Evolutionary conservation across 2,888 invertebrate species (phyloP).

Genomic region (Caenorhabditis japonica): DNA sequence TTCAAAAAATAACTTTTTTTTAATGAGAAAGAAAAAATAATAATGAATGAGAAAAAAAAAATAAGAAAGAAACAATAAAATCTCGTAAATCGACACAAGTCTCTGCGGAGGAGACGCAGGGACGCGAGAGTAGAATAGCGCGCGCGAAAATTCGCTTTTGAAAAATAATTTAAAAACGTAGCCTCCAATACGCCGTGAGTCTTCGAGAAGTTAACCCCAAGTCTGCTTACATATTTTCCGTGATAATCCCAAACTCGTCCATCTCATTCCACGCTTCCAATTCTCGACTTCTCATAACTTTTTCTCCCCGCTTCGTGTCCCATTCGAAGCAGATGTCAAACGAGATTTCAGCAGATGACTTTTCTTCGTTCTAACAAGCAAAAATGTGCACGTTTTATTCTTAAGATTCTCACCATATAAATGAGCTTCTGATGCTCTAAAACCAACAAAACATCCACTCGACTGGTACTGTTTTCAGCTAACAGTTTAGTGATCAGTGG

Average conservation of each 20-base stretch:
- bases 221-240: conserved; percentile 40
- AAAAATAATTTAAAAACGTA: no score
- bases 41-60: no score
- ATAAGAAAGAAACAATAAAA: no score
- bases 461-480: conserved; percentile 22
- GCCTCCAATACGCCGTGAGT: no score
- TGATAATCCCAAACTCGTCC: conserved; percentile 35
- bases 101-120: no score
- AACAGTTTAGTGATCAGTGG: no score
- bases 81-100: no score
- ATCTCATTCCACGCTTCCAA: conserved; percentile 27
- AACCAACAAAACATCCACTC: conserved; percentile 38
- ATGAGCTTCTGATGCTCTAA: conserved; percentile 38
- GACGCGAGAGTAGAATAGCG: no score
- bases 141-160: no score
- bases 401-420: conserved; percentile 10
- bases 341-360: conserved; percentile 20
- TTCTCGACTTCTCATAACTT: conserved; percentile 9
- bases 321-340: conserved; percentile 45
- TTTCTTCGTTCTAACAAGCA: conserved; percentile 28
- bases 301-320: conserved; percentile 8
- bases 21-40: no score
- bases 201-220: no score
- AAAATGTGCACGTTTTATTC: not conserved
- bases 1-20: no score